Evolutionary conservation across 2,113 vertebrate species (phyloP).

Genomic region (Oncorhynchus keta): DNA sequence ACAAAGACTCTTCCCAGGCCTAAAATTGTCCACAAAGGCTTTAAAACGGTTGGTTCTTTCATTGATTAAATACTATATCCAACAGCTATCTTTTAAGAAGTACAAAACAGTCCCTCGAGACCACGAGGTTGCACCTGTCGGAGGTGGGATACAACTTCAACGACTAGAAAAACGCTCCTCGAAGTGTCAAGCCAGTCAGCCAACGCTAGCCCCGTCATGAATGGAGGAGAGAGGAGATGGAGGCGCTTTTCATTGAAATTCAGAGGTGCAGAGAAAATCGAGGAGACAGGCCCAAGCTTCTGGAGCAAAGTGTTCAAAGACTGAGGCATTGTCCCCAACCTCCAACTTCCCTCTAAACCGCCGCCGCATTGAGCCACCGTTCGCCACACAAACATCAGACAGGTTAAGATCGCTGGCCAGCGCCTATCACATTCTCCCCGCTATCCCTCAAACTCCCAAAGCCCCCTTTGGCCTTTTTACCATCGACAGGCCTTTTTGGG

Average conservation of each 20-base stretch:
- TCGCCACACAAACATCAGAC: constrained; percentile 87
- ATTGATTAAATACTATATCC: not conserved
- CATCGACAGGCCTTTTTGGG: constrained; percentile 78
- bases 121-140: constrained; percentile 35
- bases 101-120: not conserved
- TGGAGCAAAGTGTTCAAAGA: constrained; percentile 81
- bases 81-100: not conserved
- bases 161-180: constrained; percentile 23
- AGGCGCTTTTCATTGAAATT: constrained; percentile 78
- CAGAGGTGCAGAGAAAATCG: constrained; percentile 86
- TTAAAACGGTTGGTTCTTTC: not conserved
- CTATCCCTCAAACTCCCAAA: constrained; percentile 79
- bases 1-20: not conserved
- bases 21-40: not conserved
- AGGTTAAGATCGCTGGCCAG: constrained; percentile 88
- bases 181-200: constrained; percentile 43
- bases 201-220: constrained; percentile 46
- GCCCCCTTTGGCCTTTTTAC: constrained; percentile 72
- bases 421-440: constrained; percentile 92
- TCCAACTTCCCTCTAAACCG: constrained; percentile 41
- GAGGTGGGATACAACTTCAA: constrained; percentile 1
- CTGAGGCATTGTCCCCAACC: constrained; percentile 72
- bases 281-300: constrained; percentile 79
- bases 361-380: constrained; percentile 28
- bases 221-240: constrained; percentile 67